These are phyloP conservation scores for Bellardia pandia DNA, from an alignment of 2,888 invertebrate genomes.

Conservation along the genomic window DNA sequence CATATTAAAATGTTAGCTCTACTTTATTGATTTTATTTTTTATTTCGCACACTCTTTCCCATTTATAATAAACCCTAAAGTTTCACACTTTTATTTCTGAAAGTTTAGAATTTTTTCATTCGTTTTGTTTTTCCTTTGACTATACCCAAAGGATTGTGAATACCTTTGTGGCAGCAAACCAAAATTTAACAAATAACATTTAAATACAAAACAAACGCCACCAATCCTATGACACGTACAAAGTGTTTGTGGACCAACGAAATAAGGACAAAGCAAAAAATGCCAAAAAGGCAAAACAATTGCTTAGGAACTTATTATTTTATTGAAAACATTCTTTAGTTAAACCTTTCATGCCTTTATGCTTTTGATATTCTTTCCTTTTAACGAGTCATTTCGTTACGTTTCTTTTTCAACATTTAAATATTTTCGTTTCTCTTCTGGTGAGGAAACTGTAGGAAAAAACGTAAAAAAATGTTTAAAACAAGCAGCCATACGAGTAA, in stretches of 20 bases:
- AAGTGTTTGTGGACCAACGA: not conserved
- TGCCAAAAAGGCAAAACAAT: slow-evolving; percentile 28
- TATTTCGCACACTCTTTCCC: not conserved
- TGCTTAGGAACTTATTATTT: slow-evolving; percentile 48
- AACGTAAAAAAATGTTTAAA: not conserved
- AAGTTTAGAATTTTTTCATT: not conserved
- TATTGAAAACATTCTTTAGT: slow-evolving; percentile 36
- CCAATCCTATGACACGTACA: not conserved
- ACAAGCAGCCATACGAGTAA: not conserved
- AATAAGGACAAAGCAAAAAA: not conserved
- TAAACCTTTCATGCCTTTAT: slow-evolving; percentile 42
- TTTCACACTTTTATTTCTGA: not conserved
- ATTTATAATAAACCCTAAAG: not conserved
- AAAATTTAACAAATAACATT: not conserved
- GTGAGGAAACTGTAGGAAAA: not conserved
- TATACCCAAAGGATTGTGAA: slow-evolving; percentile 16
- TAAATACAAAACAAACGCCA: not conserved
- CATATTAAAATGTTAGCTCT: not conserved
- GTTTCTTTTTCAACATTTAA: not conserved
- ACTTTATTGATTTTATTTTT: not conserved
- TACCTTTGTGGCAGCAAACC: not conserved
- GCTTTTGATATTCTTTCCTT: not conserved
- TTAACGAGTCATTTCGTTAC: slow-evolving; percentile 17
- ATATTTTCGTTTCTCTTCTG: not conserved
- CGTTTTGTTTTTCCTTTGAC: not conserved